These are phyloP conservation scores for Chamaea fasciata DNA, from an alignment of 2,113 vertebrate genomes.

Conservation along the genomic window DNA sequence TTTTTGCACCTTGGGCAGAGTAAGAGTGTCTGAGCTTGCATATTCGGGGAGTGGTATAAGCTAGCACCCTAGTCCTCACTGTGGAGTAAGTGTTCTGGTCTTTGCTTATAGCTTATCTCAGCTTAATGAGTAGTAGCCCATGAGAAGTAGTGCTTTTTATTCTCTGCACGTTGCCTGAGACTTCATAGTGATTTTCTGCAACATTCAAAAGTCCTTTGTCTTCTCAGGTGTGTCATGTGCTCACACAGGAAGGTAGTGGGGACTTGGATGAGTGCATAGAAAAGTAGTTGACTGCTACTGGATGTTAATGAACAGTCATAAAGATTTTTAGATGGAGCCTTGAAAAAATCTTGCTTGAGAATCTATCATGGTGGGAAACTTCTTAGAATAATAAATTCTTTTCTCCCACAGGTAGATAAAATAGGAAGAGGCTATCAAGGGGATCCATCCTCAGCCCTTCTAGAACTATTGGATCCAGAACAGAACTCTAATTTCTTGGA, in stretches of 20 bases:
- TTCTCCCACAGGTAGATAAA: slow-evolving; percentile 87
- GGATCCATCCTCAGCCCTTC: slow-evolving; percentile 90
- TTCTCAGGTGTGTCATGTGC: not conserved
- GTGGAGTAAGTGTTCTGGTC: not conserved
- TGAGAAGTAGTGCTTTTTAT: not conserved
- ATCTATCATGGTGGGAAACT: not conserved
- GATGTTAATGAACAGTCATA: not conserved
- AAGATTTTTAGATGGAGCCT: not conserved
- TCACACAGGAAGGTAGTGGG: not conserved
- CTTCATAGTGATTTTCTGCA: not conserved
- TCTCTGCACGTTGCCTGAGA: not conserved
- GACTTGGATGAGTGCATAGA: not conserved
- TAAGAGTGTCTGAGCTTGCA: not conserved
- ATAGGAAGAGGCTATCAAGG: slow-evolving; percentile 97
- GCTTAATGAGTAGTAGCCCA: accelerated
- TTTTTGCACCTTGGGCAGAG: not conserved
- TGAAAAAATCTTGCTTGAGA: not conserved
- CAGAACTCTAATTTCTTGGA: slow-evolving; percentile 97
- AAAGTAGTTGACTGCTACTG: not conserved
- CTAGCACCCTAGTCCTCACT: not conserved
- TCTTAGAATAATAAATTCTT: not conserved
- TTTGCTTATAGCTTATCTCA: not conserved
- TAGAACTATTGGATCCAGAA: slow-evolving; percentile 94
- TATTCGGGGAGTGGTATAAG: not conserved
- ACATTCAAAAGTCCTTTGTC: not conserved